Base-by-base conservation (phyloP, 2,888 invertebrate species). In the Meteorus colon region DNA sequence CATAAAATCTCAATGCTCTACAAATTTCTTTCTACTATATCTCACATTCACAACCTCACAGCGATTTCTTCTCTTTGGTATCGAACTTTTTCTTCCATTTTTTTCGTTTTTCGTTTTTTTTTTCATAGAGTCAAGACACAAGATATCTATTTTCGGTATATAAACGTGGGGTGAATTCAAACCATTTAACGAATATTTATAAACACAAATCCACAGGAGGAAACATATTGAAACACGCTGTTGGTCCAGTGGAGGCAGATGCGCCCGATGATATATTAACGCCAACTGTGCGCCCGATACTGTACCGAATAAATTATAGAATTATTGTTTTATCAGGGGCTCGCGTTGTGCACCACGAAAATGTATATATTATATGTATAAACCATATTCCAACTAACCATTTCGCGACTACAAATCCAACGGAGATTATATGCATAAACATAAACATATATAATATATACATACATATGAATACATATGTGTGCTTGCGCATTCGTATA, bases 231-330 rank as follows among this genome's bases (percentile, higher is more conserved):
- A 88, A 88, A 86, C 86, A 86, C 86, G 85, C 85, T 85, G 87
- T 86, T 86, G 87, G 78, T 78, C 77, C 78, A 72, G 68, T 51
- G 48, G 86, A 86, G 88, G 88, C 89, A 89, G 89, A 89, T 89
- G 89, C 87, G 87, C 82, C 86, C 84, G 87, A 88, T 89, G 89
- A 89, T 89, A 89, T 89, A 89, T 89, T 89, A 89, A 89, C 88
- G 88, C 87, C 88, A 88, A 88, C 88, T 88, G 89, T 81, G 87
- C 87, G 84, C 84, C 84, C 87, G 86, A 86, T 86, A 88, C 84
- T 83, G 76, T 74, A 73, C 79, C 85, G 87, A 88, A 89, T 89
- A 89, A 89, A 89, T 89, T 88, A 88, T 86, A 87, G 86, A 88
- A 88, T 89, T 89, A 89, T 87, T 88, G 88, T 88, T 89, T 89